Evolutionary conservation across 2,113 vertebrate species (phyloP), one percentile per base, ranked within the genome.

Genomic region (Himantopus leucocephalus): DNA sequence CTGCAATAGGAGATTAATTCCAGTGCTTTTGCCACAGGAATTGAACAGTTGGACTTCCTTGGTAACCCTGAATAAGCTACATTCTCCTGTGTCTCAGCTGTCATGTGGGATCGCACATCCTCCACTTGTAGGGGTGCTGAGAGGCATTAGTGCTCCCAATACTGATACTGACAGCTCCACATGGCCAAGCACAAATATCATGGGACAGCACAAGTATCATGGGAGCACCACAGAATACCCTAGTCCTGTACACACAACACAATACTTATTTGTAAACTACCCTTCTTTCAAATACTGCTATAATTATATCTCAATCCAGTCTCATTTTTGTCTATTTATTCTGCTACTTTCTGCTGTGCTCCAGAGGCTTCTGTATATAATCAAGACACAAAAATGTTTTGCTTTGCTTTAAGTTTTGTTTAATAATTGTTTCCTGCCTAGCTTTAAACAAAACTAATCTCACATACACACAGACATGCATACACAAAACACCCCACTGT

Each of bases 321-420:
- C 60, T 64, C 34, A 39, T 63, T 77, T 82, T 59, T 97, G 80
- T 91, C 64, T 95, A 78, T 93, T 97, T 96, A 75, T 92, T 92
- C 73, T 94, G 64, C 24, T 83, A 94, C 76, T 80, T 95, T 88
- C 70, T 94, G 29, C 64, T 78, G 52, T 60, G 34, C 21, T 94
- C 29, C 81, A 94, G 58, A 88, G 37, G 20, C 24, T 60, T 91
- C 56, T 84, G 76, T 59, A 84, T 41, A 77, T 78, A 93, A 94
- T 77, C 39, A 89, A 91, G 64, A 17, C 56, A 85, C 56, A 92
- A 86, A 71, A 12, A n/a, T 52, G 29, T 81, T 90, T 90, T 77
- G 35, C 29, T 90, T 88, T 92, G 47, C 45, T 90, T 62, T 79
- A 71, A 90, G 60, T 75, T 91, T 83, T 89, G 55, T 92, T 95